Base-by-base conservation (phyloP, 2,888 invertebrate genomes). In the Laothoe populi region DNA sequence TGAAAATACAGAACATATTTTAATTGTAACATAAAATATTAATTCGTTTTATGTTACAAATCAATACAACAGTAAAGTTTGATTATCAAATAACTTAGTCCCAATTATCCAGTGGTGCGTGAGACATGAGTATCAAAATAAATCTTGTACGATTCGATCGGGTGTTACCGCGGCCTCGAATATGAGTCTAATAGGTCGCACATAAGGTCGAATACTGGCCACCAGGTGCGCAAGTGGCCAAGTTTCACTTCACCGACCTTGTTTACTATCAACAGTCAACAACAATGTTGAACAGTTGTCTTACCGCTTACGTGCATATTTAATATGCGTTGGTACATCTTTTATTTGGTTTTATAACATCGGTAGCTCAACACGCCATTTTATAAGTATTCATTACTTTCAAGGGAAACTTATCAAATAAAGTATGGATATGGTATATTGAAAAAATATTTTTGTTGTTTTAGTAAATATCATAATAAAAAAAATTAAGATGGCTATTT, bases 201-300 rank as follows among this genome's bases (percentile, higher is more conserved):
- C 24, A 38, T 62, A 49, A 42, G 46, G 45, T 53, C 26, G 40
- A 16, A 31, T 26, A 49, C 45, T 19, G n/a, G 40, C 61, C 44
- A 19, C 64, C 49, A 64, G 67, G 57, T 59, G 46, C 62, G 68
- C 66, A 61, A 62, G 59, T 63, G 65, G 53, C 65, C 26, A 64
- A 69, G 70, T 76, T 77, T 79, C 77, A 69, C 68, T 64, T 48
- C 61, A 61, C 16, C 57, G 64, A 66, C 79, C 79, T 78, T 75
- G 71, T 61, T 57, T 48, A 68, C 72, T 77, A 73, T 73, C 71
- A 69, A 67, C 60, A 67, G 73, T 73, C 71, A 69, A 67, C 60
- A 67, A 16, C 31, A 49, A 49, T 53, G 53, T 35, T 53, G 16
- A 53, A 53, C 53, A 35, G 35, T 35, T 53, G 31, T 53, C 31